Conservation (phyloP, 2,888 invertebrate species). For the Nebria brevicollis region DNA sequence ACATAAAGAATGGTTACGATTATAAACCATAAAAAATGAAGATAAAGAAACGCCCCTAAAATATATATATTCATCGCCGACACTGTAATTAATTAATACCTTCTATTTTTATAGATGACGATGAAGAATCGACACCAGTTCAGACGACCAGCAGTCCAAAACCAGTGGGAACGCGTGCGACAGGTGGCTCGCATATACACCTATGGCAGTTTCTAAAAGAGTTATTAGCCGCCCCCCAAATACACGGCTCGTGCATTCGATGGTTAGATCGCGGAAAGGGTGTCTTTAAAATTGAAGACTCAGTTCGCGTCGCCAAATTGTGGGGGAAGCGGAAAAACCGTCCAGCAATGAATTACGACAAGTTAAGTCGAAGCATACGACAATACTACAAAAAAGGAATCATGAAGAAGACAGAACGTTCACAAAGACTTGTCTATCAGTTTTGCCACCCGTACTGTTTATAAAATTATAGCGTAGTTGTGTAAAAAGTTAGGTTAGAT, state of each 20-base stretch:
- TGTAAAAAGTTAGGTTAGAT: constrained; percentile 40
- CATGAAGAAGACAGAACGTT: constrained; percentile 98
- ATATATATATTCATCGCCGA: background rate
- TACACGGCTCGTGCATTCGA: constrained; percentile 93
- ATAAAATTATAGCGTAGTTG: constrained; percentile 62
- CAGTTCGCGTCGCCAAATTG: constrained; percentile 93
- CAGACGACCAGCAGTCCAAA: constrained; percentile 52
- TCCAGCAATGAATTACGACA: constrained; percentile 99
- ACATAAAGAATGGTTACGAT: background rate
- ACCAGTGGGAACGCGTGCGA: constrained; percentile 56
- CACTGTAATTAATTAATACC: constrained; percentile 32
- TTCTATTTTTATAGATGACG: constrained; percentile 63
- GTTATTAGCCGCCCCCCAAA: constrained; percentile 86
- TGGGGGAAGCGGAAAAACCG: constrained; percentile 99
- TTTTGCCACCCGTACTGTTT: constrained; percentile 95
- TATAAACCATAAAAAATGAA: background rate
- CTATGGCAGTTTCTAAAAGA: constrained; percentile 99
- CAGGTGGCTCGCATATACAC: constrained; percentile 91
- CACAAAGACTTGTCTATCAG: constrained; percentile 98
- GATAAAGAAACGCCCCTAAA: background rate
- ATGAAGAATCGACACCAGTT: constrained; percentile 59
- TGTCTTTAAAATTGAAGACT: constrained; percentile 99
- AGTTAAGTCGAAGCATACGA: constrained; percentile 94
- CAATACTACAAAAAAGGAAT: constrained; percentile 99
- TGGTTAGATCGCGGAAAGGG: constrained; percentile 96